phyloP scores from a whole-genome alignment of 2,888 invertebrate genomes.

The Sussaba pulchella region DNA sequence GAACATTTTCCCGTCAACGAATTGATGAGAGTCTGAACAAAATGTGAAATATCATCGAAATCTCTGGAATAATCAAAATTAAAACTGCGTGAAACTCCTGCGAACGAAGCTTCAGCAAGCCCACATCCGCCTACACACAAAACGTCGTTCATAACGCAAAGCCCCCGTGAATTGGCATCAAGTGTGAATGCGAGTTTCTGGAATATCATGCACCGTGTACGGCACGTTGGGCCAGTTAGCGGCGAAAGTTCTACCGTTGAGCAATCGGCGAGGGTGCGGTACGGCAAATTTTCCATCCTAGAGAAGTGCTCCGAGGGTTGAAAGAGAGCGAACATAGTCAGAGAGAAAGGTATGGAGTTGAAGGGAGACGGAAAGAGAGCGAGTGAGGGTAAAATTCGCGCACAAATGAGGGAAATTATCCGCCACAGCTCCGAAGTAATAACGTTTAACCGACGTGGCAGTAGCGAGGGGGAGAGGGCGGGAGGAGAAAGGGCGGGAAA shows the following conservation, averaged over 20 bases:
- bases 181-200: conserved; percentile 48
- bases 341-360: conserved; percentile 10
- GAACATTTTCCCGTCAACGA: no score
- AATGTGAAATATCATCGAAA: no score
- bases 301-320: not conserved
- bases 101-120: no score
- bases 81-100: conserved; percentile 22
- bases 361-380: conserved; percentile 8
- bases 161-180: conserved; percentile 55
- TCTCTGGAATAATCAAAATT: no score
- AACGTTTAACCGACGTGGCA: conserved; percentile 76
- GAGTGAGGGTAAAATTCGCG: conserved; percentile 65
- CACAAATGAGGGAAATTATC: conserved; percentile 82
- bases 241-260: conserved; percentile 53
- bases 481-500: not conserved
- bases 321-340: conserved; percentile 36
- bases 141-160: no score
- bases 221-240: conserved; percentile 20
- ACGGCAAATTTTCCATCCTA: not conserved
- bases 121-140: conserved; percentile 1
- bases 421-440: conserved; percentile 79
- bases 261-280: conserved; percentile 16
- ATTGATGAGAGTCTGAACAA: no score
- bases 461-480: conserved; percentile 45
- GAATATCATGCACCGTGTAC: conserved; percentile 37